These are phyloP conservation scores for Sphenopsis melanotis DNA, from an alignment of 2,797 vertebrate species.

Conservation along the genomic window DNA sequence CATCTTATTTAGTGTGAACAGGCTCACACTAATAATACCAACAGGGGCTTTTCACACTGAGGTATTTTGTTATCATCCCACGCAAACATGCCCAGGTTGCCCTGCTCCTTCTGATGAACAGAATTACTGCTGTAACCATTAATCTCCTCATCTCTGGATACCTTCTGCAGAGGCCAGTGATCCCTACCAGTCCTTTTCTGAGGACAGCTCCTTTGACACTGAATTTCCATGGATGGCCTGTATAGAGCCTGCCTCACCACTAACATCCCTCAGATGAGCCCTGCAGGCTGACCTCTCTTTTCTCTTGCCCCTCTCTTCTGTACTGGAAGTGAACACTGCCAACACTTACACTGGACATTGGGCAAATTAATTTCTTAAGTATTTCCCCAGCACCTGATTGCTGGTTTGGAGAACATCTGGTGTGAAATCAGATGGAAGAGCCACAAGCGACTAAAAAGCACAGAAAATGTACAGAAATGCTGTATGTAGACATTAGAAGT, in stretches of 20 bases:
- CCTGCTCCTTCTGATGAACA: background rate
- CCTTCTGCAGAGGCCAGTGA: background rate
- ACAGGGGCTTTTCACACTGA: background rate
- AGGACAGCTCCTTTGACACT: background rate
- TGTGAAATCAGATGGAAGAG: background rate
- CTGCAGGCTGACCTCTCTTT: background rate
- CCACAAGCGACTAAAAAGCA: background rate
- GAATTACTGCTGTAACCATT: background rate
- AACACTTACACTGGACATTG: background rate
- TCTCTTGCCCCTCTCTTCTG: background rate
- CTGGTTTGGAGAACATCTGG: background rate
- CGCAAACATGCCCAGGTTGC: background rate
- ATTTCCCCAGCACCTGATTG: background rate
- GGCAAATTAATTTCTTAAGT: background rate
- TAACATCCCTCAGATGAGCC: background rate
- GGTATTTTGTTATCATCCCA: background rate
- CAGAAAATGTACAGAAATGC: background rate
- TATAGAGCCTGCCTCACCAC: background rate
- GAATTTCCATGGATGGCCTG: background rate
- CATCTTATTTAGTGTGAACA: background rate
- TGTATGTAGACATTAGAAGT: background rate
- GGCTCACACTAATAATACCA: background rate
- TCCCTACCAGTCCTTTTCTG: background rate
- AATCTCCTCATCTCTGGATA: background rate
- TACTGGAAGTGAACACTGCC: background rate